phyloP scores from a whole-genome alignment of 2,797 vertebrate genomes.

The Neosilurus hyrtlii region DNA sequence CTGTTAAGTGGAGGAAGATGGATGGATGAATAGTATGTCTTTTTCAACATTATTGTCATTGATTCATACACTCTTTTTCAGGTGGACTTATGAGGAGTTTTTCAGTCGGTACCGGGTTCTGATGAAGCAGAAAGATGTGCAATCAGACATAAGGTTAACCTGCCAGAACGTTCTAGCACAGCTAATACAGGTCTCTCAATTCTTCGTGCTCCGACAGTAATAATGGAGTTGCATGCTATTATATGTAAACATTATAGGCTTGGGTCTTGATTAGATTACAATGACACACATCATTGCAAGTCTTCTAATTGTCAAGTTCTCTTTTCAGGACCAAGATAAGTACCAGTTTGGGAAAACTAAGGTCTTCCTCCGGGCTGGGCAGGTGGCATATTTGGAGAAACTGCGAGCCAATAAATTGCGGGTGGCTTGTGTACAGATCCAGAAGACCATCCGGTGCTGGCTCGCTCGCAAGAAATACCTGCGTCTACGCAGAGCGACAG shows the following conservation, averaged over 20 bases:
- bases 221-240: background rate
- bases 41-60: background rate
- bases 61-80: constrained; percentile 55
- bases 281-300: background rate
- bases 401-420: constrained; percentile 91
- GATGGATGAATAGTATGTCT: background rate
- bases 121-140: constrained; percentile 89
- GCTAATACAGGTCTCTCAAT: constrained; percentile 78
- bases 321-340: constrained; percentile 84
- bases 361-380: constrained; percentile 97
- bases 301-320: background rate
- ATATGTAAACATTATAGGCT: background rate
- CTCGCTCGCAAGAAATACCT: constrained; percentile 87
- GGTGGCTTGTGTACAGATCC: constrained; percentile 88
- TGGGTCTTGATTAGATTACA: background rate
- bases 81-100: constrained; percentile 98
- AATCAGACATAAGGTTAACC: constrained; percentile 84
- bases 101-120: constrained; percentile 94
- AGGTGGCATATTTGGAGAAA: constrained; percentile 97
- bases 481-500: constrained; percentile 79
- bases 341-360: constrained; percentile 97
- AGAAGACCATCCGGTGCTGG: constrained; percentile 96
- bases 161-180: constrained; percentile 90
- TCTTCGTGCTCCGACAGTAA: background rate
- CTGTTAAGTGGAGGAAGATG: too few relatives aligned